Base-by-base conservation (phyloP, 2,113 vertebrate species). In the Ophthalmolycus amberensis region DNA sequence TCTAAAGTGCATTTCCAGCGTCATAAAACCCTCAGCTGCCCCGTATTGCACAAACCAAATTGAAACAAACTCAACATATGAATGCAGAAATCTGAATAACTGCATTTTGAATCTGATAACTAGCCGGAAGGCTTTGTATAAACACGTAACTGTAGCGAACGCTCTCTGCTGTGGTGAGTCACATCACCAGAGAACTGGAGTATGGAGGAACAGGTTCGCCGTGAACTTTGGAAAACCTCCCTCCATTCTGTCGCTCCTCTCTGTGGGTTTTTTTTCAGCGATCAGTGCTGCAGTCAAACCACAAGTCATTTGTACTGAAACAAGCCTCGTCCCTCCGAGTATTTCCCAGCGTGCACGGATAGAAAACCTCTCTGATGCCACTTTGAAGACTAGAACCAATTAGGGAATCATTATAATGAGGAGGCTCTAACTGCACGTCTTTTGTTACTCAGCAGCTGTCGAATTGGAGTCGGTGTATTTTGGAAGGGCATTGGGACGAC, bases 351-450 rank as follows among this genome's bases (percentile, higher is more conserved):
- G 0, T 42, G 73, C 59, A 9, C 60, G 74, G 83, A 89, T 62
- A 74, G 85, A 71, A 89, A 87, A 69, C 79, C 68, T 82, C 82
- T 76, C 73, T 68, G 75, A 84, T 90, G 69, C 84, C 83, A 87
- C 90, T 93, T 86, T 88, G 75, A 92, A 93, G 88, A 81, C 85
- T 78, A 78, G 82, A 92, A 90, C 83, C 91, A 94, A 93, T 94
- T 92, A 90, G 88, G 75, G 86, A 85, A 73, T 91, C 89, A 83
- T 88, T 79, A 88, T 92, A 89, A 94, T 84, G 89, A 94, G 90
- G 70, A 87, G 88, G 77, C 86, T 90, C 84, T 90, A 79, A 90
- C 84, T 90, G 87, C 75, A 73, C 38, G 50, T 89, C 81, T 88
- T 91, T 90, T 93, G 91, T 93, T 91, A 76, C 82, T 67, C 78